Percentiles rank a stretch among this genome's conserved stretches.
These are phyloP conservation scores for Abscondita cerata DNA, from an alignment of 2,888 invertebrate species.

Conservation along the genomic window DNA sequence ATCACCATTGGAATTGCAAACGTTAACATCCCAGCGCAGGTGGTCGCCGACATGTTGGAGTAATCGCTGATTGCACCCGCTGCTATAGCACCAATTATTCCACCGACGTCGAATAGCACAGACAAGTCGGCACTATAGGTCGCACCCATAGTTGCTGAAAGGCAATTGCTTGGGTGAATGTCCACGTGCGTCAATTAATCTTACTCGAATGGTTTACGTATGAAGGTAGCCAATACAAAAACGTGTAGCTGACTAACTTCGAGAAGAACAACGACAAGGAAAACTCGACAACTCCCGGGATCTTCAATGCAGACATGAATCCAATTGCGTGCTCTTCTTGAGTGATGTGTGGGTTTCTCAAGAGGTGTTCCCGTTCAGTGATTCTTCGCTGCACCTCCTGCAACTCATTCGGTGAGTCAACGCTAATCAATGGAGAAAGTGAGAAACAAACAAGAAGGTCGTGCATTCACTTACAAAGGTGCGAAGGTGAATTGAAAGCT, in stretches of 20 bases:
- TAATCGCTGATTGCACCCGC: slow-evolving; percentile 89
- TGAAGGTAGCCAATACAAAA: slow-evolving; percentile 93
- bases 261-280: slow-evolving; percentile 94
- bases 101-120: slow-evolving; percentile 87
- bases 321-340: slow-evolving; percentile 69
- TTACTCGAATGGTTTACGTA: slow-evolving; percentile 87
- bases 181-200: slow-evolving; percentile 51
- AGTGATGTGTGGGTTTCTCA: neutral
- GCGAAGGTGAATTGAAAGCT: too few relatives aligned
- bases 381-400: slow-evolving; percentile 53
- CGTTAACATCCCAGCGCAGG: slow-evolving; percentile 82
- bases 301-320: slow-evolving; percentile 77
- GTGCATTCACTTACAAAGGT: slow-evolving; percentile 53
- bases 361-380: slow-evolving; percentile 53
- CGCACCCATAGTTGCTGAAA: slow-evolving; percentile 71
- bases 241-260: slow-evolving; percentile 96
- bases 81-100: slow-evolving; percentile 85
- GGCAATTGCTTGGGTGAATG: too few relatives aligned
- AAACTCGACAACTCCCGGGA: slow-evolving; percentile 94
- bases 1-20: slow-evolving; percentile 83
- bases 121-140: slow-evolving; percentile 78
- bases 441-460: neutral
- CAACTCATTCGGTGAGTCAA: slow-evolving; percentile 34
- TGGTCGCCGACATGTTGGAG: slow-evolving; percentile 84
- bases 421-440: too few relatives aligned